Percentiles rank a stretch among this genome's conserved stretches.
Conservation (phyloP, 2,888 invertebrate species). For the Dichetophora obliterata region DNA sequence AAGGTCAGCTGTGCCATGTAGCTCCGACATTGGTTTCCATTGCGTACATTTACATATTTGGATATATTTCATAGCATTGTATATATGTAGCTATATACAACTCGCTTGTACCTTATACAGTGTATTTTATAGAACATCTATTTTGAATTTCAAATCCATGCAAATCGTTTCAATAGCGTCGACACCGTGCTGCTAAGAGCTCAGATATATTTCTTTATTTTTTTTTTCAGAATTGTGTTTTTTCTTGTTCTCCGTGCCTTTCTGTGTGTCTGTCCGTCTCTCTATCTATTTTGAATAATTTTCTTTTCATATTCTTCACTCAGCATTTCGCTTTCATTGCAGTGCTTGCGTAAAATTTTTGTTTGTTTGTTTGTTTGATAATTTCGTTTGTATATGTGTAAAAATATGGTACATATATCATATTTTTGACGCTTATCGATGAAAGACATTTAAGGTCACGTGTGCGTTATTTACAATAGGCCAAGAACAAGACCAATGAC, state of each 20-base stretch:
- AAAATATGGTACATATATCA: background rate
- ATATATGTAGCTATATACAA: background rate
- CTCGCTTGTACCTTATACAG: too few species aligned
- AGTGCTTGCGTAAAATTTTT: background rate
- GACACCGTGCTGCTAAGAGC: background rate
- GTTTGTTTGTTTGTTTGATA: background rate
- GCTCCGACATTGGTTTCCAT: background rate
- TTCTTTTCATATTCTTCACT: background rate
- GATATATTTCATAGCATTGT: background rate
- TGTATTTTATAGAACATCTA: too few species aligned
- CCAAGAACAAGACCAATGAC: background rate
- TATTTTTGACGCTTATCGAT: conserved; percentile 23
- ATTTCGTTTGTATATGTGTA: too few species aligned
- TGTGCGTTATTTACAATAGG: conserved; percentile 18
- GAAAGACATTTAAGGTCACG: conserved; percentile 27
- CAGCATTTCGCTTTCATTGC: background rate
- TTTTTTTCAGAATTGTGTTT: background rate
- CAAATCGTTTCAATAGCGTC: conserved; percentile 26
- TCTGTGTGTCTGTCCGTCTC: background rate
- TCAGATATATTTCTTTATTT: background rate
- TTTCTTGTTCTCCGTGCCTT: background rate
- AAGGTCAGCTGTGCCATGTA: background rate
- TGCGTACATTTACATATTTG: background rate
- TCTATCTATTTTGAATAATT: background rate
- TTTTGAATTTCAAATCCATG: conserved; percentile 38